These are phyloP conservation scores for Aldrovandia affinis DNA, from an alignment of 2,797 vertebrate species.

Conservation along the genomic window DNA sequence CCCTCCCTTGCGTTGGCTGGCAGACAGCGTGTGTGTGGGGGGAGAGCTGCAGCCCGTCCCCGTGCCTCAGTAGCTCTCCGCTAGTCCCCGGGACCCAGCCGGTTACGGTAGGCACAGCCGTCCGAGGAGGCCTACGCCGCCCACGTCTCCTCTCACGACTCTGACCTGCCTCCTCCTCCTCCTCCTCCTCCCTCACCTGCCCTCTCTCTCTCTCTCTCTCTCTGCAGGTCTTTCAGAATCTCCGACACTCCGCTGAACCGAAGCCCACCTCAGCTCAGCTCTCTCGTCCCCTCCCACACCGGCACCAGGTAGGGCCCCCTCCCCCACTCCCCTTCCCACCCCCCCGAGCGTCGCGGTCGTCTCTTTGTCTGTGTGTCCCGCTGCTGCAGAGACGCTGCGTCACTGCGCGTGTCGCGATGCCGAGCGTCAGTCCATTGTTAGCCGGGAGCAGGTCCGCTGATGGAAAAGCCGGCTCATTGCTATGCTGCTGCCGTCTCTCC, in stretches of 20 bases:
- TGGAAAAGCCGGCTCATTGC: conserved; percentile 15
- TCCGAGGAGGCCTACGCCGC: background rate
- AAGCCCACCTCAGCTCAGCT: background rate
- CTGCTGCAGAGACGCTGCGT: background rate
- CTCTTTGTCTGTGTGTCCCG: background rate
- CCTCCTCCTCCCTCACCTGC: background rate
- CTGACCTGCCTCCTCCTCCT: background rate
- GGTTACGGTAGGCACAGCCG: background rate
- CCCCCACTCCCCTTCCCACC: too few species aligned
- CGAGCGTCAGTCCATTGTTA: background rate
- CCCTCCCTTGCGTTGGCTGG: background rate
- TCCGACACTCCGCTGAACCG: background rate
- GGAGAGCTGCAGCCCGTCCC: background rate
- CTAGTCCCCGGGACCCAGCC: background rate
- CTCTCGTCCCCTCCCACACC: background rate
- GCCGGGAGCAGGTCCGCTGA: background rate
- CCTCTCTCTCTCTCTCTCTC: background rate
- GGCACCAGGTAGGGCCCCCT: background rate
- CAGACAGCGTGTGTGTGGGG: background rate
- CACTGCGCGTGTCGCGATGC: conserved; percentile 7
- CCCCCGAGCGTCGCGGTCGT: background rate
- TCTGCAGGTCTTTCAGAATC: conserved; percentile 6
- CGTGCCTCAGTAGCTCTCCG: background rate
- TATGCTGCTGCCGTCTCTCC: conserved; percentile 13
- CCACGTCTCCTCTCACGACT: background rate